Base-by-base conservation (phyloP, 2,888 invertebrate genomes). In the Platerodrilus igneus region DNA sequence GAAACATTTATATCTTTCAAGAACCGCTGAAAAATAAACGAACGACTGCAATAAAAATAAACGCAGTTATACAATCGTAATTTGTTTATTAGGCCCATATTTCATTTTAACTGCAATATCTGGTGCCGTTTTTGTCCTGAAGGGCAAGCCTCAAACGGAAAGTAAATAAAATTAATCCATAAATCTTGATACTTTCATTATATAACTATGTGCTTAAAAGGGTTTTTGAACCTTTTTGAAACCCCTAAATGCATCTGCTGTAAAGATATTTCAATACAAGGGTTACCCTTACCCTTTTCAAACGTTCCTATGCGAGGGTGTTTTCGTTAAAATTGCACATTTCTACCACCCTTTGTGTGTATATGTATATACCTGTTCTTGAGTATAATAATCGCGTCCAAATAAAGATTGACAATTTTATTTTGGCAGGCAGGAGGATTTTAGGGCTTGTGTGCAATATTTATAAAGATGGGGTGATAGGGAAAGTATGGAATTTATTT, bases 291-390 rank as follows among this genome's bases (percentile, higher is more conserved):
- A 26, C 41, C 42, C 37, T 46, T 41, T 27, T 31, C 30, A 37
- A 32, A n/a, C n/a, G n/a, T n/a, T n/a, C 43, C 36, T 34, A 42
- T 28, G 37, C 29, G 37, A 40, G 43, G 47, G 42, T 29, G 37
- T 35, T 30, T 35, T 34, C 23, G 22, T 38, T 35, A 34, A 41
- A 46, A 48, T 48, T 48, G 46, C 46, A 44, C 43, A 44, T 46
- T 48, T 48, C 40, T 41, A 33, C 44, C 44, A 40, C 23, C 19
- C 33, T 15, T 9, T 26, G 27, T 37, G 15, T 31, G 17, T 14
- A 20, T 11, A 37, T n/a, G n/a, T n/a, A n/a, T n/a, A n/a, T n/a
- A n/a, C n/a, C n/a, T n/a, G n/a, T n/a, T n/a, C n/a, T n/a, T n/a
- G n/a, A n/a, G n/a, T n/a, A n/a, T n/a, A n/a, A n/a, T n/a, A n/a